Conservation (phyloP, 2,113 vertebrate species). For the Toxostoma redivivum region DNA sequence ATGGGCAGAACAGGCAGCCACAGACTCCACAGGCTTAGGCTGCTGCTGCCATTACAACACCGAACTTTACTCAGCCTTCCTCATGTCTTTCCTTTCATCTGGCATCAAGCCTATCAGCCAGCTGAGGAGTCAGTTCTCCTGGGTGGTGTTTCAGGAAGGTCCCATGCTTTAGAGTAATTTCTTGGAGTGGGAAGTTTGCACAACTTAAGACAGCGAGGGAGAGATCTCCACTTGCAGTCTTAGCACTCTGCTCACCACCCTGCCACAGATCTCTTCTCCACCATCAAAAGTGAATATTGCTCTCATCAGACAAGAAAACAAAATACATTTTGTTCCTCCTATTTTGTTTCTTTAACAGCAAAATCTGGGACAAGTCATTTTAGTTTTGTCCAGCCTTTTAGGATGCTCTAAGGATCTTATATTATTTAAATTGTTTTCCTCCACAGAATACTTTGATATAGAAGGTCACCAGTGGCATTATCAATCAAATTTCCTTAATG, state of each 20-base stretch:
- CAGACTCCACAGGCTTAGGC: neutral
- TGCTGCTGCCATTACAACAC: neutral
- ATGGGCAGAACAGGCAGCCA: neutral
- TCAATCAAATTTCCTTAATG: neutral
- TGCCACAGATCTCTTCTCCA: neutral
- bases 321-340: neutral
- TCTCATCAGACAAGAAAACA: neutral
- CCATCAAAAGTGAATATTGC: neutral
- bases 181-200: neutral
- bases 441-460: neutral
- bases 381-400: neutral
- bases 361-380: neutral
- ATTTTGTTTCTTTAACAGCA: neutral
- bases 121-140: neutral
- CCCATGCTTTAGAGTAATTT: neutral
- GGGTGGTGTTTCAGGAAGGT: neutral
- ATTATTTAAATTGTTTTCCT: neutral
- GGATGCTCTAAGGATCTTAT: neutral
- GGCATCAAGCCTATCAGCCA: neutral
- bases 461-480: neutral
- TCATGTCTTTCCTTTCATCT: neutral
- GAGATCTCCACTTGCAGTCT: rapidly evolving
- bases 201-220: neutral
- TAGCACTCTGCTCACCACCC: neutral
- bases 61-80: neutral